Percentiles rank a stretch among this genome's conserved stretches.
Conservation (phyloP, 2,797 vertebrate species). For the Phoebastria nigripes region DNA sequence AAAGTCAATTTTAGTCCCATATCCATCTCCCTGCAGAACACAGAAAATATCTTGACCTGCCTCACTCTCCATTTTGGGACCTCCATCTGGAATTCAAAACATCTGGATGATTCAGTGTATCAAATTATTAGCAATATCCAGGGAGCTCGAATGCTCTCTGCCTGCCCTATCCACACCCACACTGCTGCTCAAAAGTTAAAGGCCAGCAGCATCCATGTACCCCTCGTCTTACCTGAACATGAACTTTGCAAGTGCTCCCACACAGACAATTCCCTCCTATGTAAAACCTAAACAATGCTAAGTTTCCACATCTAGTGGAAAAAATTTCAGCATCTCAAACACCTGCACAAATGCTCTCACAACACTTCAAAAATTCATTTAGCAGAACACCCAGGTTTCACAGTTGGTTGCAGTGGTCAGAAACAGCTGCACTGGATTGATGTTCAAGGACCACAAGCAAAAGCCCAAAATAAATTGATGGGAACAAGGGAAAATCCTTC, state of each 20-base stretch:
- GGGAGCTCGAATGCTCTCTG: neutral
- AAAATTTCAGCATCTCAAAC: neutral
- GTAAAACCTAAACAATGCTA: neutral
- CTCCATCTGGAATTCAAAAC: neutral
- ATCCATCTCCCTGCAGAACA: neutral
- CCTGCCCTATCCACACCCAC: neutral
- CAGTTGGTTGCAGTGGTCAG: neutral
- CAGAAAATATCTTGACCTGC: neutral
- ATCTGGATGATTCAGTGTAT: neutral
- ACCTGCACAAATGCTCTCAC: neutral
- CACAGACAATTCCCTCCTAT: neutral
- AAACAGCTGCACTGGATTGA: neutral
- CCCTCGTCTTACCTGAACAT: neutral
- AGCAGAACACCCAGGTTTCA: neutral
- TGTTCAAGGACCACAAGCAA: neutral
- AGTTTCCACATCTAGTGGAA: neutral
- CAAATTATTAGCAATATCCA: neutral
- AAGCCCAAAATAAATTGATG: constrained; percentile 3
- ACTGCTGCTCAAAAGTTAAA: neutral
- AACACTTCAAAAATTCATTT: neutral
- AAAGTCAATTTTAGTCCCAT: neutral
- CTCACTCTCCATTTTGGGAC: neutral
- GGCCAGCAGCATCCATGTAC: neutral
- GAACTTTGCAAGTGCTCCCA: neutral
- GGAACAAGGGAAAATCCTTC: constrained; percentile 8